Evolutionary conservation across 2,888 invertebrate genomes (phyloP), one percentile per base, ranked within the genome.

Genomic region (Latrodectus hesperus): DNA sequence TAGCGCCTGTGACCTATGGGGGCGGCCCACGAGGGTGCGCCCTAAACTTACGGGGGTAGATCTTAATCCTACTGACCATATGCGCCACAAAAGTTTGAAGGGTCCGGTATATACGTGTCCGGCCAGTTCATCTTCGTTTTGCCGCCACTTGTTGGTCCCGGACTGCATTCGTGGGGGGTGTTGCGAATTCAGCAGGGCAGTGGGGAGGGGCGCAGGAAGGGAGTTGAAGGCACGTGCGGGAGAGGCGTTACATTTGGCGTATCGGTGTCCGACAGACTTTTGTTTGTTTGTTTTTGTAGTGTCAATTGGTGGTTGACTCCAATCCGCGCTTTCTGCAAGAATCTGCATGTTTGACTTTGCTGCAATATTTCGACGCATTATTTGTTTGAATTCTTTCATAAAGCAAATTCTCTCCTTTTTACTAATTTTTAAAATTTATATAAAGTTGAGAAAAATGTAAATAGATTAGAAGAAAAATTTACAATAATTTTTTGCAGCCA

Each of bases 11-110:
- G 60, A 60, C 60, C 60, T n/a, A 71, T 38, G 67, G 77, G 76
- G 64, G 76, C 67, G 77, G 60, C 77, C 65, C 76, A 10, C 70
- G 49, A 26, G 26, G 16, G 14, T 38, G 70, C 22, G 70, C 70
- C 75, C 60, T 60, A 60, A 60, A 60, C n/a, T 60, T 16, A 60
- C 60, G 60, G 60, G 60, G 60, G 60, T n/a, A 60, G 60, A 17
- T 49, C 67, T 38, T 60, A 77, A 51, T 77, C 77, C 77, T 77
- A 77, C 77, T 77, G 77, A 67, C 77, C 77, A 77, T 77, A 77
- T 77, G 77, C 67, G 12, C 9, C 67, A 17, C 38, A 77, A 77
- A 76, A 51, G 9, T n/a, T 12, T n/a, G n/a, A 26, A 22, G 49
- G 17, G 65, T 65, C 77, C 52, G 67, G 26, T 26, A 16, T 38